These are phyloP conservation scores for Xyrauchen texanus DNA, from an alignment of 2,113 vertebrate species.

Conservation along the genomic window DNA sequence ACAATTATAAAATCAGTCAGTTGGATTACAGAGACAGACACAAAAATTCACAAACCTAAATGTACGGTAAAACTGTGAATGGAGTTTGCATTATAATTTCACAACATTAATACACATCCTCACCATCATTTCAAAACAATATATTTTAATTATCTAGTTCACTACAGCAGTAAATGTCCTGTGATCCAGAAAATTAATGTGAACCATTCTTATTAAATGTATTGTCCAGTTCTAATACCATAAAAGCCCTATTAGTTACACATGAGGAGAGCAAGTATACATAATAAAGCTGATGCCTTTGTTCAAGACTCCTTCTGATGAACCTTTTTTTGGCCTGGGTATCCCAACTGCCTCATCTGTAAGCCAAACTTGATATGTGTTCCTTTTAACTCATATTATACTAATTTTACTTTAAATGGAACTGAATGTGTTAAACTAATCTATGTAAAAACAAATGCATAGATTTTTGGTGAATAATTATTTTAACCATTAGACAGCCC, in stretches of 20 bases:
- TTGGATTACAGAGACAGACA: not conserved
- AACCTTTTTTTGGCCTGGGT: too few relatives aligned
- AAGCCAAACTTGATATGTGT: too few relatives aligned
- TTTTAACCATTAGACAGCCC: too few relatives aligned
- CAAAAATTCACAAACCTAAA: constrained; percentile 1
- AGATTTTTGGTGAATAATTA: too few relatives aligned
- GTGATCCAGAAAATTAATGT: constrained; percentile 31
- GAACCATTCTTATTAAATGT: not conserved
- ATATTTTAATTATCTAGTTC: too few relatives aligned
- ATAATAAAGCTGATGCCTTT: not conserved
- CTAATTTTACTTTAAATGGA: too few relatives aligned
- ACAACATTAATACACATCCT: not conserved
- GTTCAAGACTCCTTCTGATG: too few relatives aligned
- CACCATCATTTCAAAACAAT: not conserved
- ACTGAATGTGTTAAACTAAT: too few relatives aligned
- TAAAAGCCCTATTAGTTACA: constrained; percentile 46
- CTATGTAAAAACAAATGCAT: too few relatives aligned
- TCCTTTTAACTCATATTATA: too few relatives aligned
- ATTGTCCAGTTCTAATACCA: constrained; percentile 27
- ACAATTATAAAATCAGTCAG: not conserved
- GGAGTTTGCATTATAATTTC: not conserved
- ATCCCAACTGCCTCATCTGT: too few relatives aligned
- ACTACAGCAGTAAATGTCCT: not conserved
- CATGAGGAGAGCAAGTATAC: not conserved
- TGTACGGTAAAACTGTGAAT: not conserved